Percentiles rank a stretch among this genome's conserved stretches.
These are phyloP conservation scores for Callimorpha dominula DNA, from an alignment of 2,888 invertebrate genomes.

Conservation along the genomic window DNA sequence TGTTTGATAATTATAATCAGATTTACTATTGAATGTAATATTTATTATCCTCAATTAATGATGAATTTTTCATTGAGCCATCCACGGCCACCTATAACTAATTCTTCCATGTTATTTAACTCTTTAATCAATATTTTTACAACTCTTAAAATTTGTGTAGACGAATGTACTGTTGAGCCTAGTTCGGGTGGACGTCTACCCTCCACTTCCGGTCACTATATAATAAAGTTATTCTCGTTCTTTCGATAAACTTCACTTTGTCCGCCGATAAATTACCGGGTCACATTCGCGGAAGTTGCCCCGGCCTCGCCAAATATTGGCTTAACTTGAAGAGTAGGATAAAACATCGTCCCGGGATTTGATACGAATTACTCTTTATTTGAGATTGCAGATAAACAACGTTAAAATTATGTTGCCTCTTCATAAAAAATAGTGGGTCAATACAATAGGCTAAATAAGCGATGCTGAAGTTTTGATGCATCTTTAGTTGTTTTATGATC, in stretches of 20 bases:
- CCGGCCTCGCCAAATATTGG: constrained; percentile 80
- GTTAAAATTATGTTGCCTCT: constrained; percentile 50
- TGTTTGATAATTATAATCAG: too few relatives aligned
- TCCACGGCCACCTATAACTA: background rate
- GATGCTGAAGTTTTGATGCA: background rate
- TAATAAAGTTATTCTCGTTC: constrained; percentile 87
- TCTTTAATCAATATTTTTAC: background rate
- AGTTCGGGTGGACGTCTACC: constrained; percentile 58
- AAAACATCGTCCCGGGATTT: constrained; percentile 67
- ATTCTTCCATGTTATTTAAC: background rate
- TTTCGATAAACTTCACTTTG: constrained; percentile 87
- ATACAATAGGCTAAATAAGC: background rate
- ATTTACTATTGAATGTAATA: too few relatives aligned
- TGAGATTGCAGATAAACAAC: constrained; percentile 64
- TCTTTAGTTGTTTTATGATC: background rate
- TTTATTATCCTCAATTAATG: too few relatives aligned
- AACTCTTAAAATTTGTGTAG: constrained; percentile 47
- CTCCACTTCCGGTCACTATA: constrained; percentile 84
- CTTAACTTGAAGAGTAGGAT: constrained; percentile 82
- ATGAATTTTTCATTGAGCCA: background rate
- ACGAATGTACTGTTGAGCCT: constrained; percentile 55
- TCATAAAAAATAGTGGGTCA: constrained; percentile 1
- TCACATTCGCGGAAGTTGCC: constrained; percentile 74
- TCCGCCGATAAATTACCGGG: constrained; percentile 84
- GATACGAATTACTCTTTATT: constrained; percentile 66